Percentiles rank a stretch among this genome's conserved stretches.
Evolutionary conservation across 2,797 vertebrate species (phyloP).

Genomic region (Gambusia yucatana): DNA sequence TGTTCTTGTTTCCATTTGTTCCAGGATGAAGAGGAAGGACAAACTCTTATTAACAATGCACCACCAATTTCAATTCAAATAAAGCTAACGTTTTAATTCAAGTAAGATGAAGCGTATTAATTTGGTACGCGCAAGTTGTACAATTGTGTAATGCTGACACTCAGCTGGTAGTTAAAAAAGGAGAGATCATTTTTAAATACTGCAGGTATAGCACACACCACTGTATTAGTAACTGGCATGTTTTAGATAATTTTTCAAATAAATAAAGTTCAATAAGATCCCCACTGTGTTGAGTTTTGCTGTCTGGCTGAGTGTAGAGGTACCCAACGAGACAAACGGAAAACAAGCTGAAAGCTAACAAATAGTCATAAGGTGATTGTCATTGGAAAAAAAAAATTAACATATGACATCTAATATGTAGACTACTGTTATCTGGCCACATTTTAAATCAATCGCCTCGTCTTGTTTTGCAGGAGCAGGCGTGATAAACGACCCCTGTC

Average conservation of each 20-base stretch:
- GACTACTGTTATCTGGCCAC: slow-evolving; percentile 13
- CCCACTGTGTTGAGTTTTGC: slow-evolving; percentile 5
- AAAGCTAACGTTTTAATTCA: slow-evolving; percentile 33
- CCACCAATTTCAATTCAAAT: slow-evolving; percentile 49
- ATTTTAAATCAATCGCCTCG: slow-evolving; percentile 10
- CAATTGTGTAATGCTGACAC: slow-evolving; percentile 11
- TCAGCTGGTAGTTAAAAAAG: slow-evolving; percentile 26
- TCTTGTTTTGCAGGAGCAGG: neutral
- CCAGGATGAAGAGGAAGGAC: slow-evolving; percentile 56
- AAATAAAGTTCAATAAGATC: neutral
- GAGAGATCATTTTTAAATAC: neutral
- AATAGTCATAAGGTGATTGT: slow-evolving; percentile 17
- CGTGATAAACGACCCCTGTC: slow-evolving; percentile 13
- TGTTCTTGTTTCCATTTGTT: slow-evolving; percentile 60
- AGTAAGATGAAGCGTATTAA: slow-evolving; percentile 34
- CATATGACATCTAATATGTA: slow-evolving; percentile 5
- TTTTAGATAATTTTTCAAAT: neutral
- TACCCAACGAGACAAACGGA: slow-evolving; percentile 10
- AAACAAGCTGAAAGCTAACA: slow-evolving; percentile 16
- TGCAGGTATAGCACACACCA: neutral
- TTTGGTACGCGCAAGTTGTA: slow-evolving; percentile 33
- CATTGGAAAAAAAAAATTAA: slow-evolving; percentile 4
- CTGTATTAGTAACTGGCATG: neutral
- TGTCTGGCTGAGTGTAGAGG: slow-evolving; percentile 5
- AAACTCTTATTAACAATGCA: slow-evolving; percentile 65